Percentiles rank a stretch among this genome's conserved stretches.
Evolutionary conservation across 2,888 invertebrate genomes (phyloP).

Genomic region (Caenorhabditis sinica): DNA sequence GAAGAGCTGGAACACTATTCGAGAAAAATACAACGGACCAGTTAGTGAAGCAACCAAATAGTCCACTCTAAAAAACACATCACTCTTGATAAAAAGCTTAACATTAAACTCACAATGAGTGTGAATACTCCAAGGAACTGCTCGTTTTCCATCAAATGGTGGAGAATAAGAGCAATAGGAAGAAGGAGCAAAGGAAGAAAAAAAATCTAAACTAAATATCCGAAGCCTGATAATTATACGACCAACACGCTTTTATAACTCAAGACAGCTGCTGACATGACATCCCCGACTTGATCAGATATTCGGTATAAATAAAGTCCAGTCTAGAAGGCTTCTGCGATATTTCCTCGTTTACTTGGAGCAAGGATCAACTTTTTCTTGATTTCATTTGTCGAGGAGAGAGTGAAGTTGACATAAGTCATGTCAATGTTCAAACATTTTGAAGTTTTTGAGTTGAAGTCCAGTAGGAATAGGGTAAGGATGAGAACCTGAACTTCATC

Average conservation of each 20-base stretch:
- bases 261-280: conserved; percentile 8
- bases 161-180: not conserved
- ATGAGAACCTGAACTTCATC: too few species aligned
- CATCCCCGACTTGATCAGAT: conserved; percentile 23
- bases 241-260: not conserved
- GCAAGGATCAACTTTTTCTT: conserved; percentile 2
- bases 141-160: conserved; percentile 17
- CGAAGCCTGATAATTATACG: not conserved
- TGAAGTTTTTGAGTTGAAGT: not conserved
- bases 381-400: not conserved
- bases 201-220: not conserved
- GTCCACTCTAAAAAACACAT: conserved; percentile 33
- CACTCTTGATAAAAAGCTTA: not conserved
- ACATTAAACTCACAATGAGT: conserved; percentile 19
- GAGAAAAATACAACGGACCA: conserved; percentile 50
- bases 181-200: not conserved
- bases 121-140: conserved; percentile 26
- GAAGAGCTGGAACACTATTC: conserved; percentile 28
- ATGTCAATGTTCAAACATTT: not conserved
- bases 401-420: not conserved
- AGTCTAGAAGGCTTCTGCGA: conserved; percentile 4
- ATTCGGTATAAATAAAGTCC: conserved; percentile 30
- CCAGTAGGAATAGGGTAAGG: too few species aligned
- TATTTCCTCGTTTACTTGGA: conserved; percentile 10
- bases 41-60: conserved; percentile 48